Evolutionary conservation across 30 jellyfish, hydroid and myxozoan species (phyloP).

Genomic region (Cassiopea xamachana): DNA sequence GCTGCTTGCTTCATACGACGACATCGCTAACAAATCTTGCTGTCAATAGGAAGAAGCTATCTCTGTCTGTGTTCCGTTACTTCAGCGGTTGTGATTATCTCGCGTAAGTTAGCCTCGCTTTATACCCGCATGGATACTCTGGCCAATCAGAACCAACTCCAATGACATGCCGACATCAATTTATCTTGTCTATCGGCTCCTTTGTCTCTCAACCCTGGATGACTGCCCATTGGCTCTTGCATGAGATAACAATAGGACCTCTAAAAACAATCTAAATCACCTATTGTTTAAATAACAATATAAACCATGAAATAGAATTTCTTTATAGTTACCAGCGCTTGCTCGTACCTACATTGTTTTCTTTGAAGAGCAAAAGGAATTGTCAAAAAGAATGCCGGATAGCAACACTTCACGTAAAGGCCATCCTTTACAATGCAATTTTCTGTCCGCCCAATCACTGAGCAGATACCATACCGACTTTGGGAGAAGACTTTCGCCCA

Average conservation of each 20-base stretch:
- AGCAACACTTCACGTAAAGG: background rate
- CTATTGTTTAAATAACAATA: conserved; percentile 39
- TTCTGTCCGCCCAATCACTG: background rate
- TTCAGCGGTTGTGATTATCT: background rate
- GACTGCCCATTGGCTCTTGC: conserved; percentile 8
- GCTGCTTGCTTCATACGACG: conserved; percentile 63
- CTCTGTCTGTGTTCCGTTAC: background rate
- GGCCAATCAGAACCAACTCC: conserved; percentile 31
- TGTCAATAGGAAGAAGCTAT: background rate
- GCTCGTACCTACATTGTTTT: conserved; percentile 44
- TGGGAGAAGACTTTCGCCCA: background rate
- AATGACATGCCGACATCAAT: background rate
- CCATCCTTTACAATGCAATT: background rate
- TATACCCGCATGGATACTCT: background rate
- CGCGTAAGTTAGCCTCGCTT: background rate
- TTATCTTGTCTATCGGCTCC: background rate
- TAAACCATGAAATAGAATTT: background rate
- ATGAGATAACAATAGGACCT: conserved; percentile 1
- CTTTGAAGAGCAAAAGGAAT: conserved; percentile 19
- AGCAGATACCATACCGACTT: background rate
- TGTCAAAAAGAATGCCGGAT: background rate
- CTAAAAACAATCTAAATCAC: conserved; percentile 20
- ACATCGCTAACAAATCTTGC: background rate
- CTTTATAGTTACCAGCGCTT: conserved; percentile 56
- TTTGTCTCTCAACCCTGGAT: background rate